A percentile compares a stretch with the other conserved stretches of the same genome.
Evolutionary conservation across 1,140 invertebrate species (phyloP).

Genomic region (Drosophila navojoa): DNA sequence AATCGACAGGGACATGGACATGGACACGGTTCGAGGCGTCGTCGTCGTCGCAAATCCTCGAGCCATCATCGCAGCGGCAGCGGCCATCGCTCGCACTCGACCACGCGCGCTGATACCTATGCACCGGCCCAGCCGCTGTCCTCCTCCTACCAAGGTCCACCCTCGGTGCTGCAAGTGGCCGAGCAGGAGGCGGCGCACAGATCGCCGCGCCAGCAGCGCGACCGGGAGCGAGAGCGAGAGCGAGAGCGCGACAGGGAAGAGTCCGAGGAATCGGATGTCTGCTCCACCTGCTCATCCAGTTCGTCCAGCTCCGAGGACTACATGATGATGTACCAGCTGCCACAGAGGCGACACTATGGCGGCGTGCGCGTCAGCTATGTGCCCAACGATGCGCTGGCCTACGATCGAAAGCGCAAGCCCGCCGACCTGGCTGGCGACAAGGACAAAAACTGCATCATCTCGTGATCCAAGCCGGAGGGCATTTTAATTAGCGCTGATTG

Average conservation of each 20-base stretch:
- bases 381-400: conserved; percentile 93
- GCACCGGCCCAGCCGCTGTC: conserved; percentile 73
- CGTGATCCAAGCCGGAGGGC: conserved; percentile 84
- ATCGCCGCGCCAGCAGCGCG: conserved; percentile 21
- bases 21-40: conserved; percentile 56
- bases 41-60: conserved; percentile 73
- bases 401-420: conserved; percentile 88
- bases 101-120: conserved; percentile 77
- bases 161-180: conserved; percentile 57
- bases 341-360: conserved; percentile 91
- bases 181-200: conserved; percentile 25
- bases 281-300: conserved; percentile 92
- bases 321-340: conserved; percentile 91
- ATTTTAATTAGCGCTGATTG: conserved; percentile 63
- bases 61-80: conserved; percentile 71
- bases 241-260: conserved; percentile 84
- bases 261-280: conserved; percentile 88
- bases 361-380: conserved; percentile 95
- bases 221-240: conserved; percentile 36
- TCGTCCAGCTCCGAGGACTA: conserved; percentile 92
- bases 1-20: conserved; percentile 52
- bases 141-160: conserved; percentile 73
- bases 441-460: conserved; percentile 89
- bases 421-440: conserved; percentile 78
- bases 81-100: conserved; percentile 75